Percentiles rank a stretch among this genome's conserved stretches.
These are phyloP conservation scores for Prosapia bicincta DNA, from an alignment of 2,888 invertebrate species.

Conservation along the genomic window DNA sequence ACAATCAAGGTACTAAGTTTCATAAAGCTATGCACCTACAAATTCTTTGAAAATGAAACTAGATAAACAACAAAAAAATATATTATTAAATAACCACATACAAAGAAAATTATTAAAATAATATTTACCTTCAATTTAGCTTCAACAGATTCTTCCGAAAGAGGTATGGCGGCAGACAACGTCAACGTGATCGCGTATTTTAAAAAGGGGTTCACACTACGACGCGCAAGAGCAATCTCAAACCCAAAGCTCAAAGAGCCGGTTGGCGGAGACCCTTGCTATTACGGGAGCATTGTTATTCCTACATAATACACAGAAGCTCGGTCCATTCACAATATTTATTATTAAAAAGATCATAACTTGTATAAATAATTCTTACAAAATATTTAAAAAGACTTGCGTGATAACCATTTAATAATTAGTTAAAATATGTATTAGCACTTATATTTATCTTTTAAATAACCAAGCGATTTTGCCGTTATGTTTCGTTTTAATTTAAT, in stretches of 20 bases:
- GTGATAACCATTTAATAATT: no score
- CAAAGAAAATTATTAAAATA: not conserved
- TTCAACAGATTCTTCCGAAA: conserved; percentile 47
- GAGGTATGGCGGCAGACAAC: conserved; percentile 67
- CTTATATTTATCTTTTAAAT: no score
- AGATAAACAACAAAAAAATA: not conserved
- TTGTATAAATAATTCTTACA: no score
- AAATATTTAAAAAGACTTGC: no score
- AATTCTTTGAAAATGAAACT: not conserved
- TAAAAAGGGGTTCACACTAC: conserved; percentile 64
- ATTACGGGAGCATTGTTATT: conserved; percentile 7
- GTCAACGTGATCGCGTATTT: conserved; percentile 59
- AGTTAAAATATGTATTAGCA: no score
- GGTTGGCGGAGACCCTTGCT: conserved; percentile 20
- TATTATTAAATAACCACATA: not conserved
- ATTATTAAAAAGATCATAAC: no score
- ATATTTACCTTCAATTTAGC: conserved; percentile 36
- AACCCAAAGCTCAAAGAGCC: conserved; percentile 38
- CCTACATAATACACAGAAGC: conserved; percentile 4
- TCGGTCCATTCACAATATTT: no score
- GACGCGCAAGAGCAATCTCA: conserved; percentile 66
- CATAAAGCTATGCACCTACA: not conserved
- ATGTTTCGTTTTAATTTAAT: no score
- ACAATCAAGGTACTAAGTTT: conserved; percentile 19
- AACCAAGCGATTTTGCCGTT: no score